Evolutionary conservation across 2,113 vertebrate species (phyloP).

Genomic region (Chascanopsetta lugubris): DNA sequence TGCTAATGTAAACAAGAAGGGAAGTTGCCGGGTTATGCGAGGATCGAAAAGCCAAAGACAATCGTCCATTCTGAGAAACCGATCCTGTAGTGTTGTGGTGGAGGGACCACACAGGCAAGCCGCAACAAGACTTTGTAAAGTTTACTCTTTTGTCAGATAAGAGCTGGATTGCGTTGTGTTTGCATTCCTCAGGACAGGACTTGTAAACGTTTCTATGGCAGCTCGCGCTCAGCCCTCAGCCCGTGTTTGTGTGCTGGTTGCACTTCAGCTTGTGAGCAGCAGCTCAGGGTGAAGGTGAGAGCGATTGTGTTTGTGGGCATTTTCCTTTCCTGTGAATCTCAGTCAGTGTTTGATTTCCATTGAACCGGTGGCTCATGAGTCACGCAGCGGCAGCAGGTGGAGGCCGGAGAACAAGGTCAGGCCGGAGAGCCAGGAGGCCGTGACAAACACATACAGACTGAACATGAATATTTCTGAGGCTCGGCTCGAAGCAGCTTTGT

Average conservation of each 20-base stretch:
- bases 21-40: slow-evolving; percentile 7
- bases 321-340: slow-evolving; percentile 13
- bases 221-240: slow-evolving; percentile 15
- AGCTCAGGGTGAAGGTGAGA: slow-evolving; percentile 44
- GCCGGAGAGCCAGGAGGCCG: not conserved
- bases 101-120: slow-evolving; percentile 61
- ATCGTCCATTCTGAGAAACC: slow-evolving; percentile 11
- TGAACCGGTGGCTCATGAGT: not conserved
- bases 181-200: slow-evolving; percentile 74
- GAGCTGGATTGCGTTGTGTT: slow-evolving; percentile 51
- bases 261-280: slow-evolving; percentile 17
- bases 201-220: slow-evolving; percentile 73
- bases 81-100: slow-evolving; percentile 17
- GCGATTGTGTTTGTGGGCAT: slow-evolving; percentile 38
- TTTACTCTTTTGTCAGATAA: slow-evolving; percentile 71
- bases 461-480: not conserved
- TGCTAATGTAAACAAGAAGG: slow-evolving; percentile 8
- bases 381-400: too few relatives aligned
- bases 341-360: slow-evolving; percentile 6
- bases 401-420: not conserved
- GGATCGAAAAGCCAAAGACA: slow-evolving; percentile 8
- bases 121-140: slow-evolving; percentile 68
- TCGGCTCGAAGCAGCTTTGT: too few relatives aligned
- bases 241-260: slow-evolving; percentile 31
- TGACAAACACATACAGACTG: not conserved